phyloP scores from a whole-genome alignment of 2,797 vertebrate genomes.

The Pseudocheirus occidentalis region DNA sequence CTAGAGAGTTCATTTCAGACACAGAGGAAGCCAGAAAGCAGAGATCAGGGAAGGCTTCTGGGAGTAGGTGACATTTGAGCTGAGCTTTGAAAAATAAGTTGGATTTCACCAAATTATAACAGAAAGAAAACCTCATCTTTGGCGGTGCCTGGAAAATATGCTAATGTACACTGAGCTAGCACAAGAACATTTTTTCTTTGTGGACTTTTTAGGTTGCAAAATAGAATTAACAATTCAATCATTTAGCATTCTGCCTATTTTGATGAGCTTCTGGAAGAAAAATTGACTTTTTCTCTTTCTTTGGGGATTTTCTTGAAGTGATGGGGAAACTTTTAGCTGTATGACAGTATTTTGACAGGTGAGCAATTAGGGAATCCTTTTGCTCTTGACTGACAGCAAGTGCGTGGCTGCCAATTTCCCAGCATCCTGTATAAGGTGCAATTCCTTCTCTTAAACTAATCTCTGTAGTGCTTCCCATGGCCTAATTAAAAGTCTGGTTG shows the following conservation, averaged over 20 bases:
- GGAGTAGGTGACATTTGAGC: neutral
- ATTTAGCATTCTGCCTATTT: neutral
- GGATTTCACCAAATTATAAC: neutral
- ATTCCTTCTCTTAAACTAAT: neutral
- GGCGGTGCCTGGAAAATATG: neutral
- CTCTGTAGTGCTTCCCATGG: neutral
- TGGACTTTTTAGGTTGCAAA: neutral
- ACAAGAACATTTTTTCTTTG: neutral
- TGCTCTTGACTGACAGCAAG: neutral
- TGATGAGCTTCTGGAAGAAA: neutral
- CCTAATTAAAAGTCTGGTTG: neutral
- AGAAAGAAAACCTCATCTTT: neutral
- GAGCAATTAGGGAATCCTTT: neutral
- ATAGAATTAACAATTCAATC: neutral
- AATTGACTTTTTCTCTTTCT: neutral
- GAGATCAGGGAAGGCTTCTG: neutral
- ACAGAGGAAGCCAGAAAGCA: neutral
- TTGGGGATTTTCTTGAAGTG: neutral
- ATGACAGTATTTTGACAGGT: neutral
- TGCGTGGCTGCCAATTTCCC: neutral
- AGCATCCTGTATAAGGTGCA: neutral
- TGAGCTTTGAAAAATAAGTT: neutral
- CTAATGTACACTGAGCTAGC: neutral
- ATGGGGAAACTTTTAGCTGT: neutral
- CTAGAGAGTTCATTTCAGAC: neutral